Evolutionary conservation across 2,888 invertebrate genomes (phyloP).

Genomic region (Hedychridium roseum): DNA sequence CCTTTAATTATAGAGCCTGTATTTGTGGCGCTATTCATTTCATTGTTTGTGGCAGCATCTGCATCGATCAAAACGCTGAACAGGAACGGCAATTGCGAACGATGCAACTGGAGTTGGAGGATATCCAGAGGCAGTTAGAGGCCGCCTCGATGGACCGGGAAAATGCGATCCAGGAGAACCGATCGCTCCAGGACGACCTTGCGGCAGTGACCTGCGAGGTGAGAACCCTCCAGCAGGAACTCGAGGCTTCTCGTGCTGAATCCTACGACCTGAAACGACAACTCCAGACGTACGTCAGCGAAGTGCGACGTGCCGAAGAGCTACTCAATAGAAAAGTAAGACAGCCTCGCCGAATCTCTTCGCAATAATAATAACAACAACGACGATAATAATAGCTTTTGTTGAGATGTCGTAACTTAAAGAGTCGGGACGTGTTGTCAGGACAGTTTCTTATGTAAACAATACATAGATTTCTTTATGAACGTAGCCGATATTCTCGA

Average conservation of each 20-base stretch:
- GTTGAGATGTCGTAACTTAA: too few relatives aligned
- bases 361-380: too few relatives aligned
- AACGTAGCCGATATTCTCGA: too few relatives aligned
- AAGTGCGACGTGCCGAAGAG: slow-evolving; percentile 82
- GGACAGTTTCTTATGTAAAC: too few relatives aligned
- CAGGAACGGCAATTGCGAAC: slow-evolving; percentile 52
- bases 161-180: slow-evolving; percentile 72
- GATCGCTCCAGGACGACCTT: slow-evolving; percentile 78
- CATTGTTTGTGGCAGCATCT: slow-evolving; percentile 40
- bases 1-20: too few relatives aligned
- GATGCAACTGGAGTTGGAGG: slow-evolving; percentile 65
- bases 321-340: slow-evolving; percentile 73
- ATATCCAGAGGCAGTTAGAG: slow-evolving; percentile 70
- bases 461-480: too few relatives aligned
- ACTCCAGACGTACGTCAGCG: slow-evolving; percentile 82
- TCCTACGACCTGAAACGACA: slow-evolving; percentile 79
- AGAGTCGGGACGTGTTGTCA: too few relatives aligned
- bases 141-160: slow-evolving; percentile 69
- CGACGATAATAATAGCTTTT: too few relatives aligned
- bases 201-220: slow-evolving; percentile 71
- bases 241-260: slow-evolving; percentile 75
- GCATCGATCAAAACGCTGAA: slow-evolving; percentile 53
- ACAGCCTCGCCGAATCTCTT: too few relatives aligned
- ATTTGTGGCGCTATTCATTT: too few relatives aligned
- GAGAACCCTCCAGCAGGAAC: slow-evolving; percentile 71